These are phyloP conservation scores for Stigmatopora argus DNA, from an alignment of 2,113 vertebrate species.

Conservation along the genomic window DNA sequence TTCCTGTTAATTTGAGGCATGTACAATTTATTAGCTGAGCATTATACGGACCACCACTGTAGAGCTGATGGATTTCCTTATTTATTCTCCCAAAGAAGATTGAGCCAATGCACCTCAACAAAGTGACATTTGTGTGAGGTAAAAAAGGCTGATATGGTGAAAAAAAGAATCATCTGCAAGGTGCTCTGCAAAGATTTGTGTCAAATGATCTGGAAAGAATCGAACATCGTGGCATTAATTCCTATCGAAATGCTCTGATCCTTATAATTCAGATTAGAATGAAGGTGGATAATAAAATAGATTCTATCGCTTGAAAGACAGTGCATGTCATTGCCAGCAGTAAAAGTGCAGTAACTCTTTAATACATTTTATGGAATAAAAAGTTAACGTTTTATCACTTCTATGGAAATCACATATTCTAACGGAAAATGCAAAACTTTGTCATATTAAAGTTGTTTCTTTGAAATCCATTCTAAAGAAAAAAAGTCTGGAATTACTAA, in stretches of 20 bases:
- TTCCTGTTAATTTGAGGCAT: conserved; percentile 76
- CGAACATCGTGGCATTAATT: conserved; percentile 68
- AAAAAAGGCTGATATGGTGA: conserved; percentile 60
- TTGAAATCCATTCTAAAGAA: too few relatives aligned
- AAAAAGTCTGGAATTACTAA: too few relatives aligned
- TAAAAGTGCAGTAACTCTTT: conserved; percentile 40
- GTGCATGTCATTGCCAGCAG: conserved; percentile 43
- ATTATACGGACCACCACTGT: conserved; percentile 53
- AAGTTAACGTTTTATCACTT: conserved; percentile 5
- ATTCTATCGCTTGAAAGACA: conserved; percentile 59
- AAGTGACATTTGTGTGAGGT: conserved; percentile 44
- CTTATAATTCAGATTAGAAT: conserved; percentile 65
- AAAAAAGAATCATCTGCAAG: conserved; percentile 74
- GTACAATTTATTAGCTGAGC: conserved; percentile 66
- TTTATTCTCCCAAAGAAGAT: conserved; percentile 63
- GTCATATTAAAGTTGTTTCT: not conserved
- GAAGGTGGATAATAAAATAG: conserved; percentile 69
- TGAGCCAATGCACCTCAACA: conserved; percentile 53
- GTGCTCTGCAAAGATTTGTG: conserved; percentile 62
- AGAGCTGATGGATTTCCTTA: conserved; percentile 77
- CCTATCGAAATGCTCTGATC: conserved; percentile 70
- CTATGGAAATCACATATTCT: not conserved
- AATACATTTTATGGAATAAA: not conserved
- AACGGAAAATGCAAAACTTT: not conserved
- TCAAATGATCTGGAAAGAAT: conserved; percentile 82